These are phyloP conservation scores for Bombylius major DNA, from an alignment of 2,888 invertebrate genomes.

Conservation along the genomic window DNA sequence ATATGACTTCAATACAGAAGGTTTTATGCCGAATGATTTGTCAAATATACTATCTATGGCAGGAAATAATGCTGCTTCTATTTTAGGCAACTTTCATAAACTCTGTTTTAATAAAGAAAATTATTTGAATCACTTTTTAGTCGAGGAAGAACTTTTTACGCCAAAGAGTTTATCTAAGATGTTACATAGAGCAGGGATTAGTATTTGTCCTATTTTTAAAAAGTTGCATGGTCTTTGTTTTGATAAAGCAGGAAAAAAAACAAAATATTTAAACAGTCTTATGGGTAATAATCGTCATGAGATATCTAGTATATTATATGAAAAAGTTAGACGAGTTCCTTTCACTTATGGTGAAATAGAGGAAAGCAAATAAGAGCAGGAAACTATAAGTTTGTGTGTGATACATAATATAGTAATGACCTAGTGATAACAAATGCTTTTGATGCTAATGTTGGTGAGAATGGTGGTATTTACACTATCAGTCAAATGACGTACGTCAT, in stretches of 20 bases:
- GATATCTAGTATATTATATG: conserved; percentile 18
- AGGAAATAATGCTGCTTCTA: conserved; percentile 22
- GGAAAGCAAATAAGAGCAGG: too few relatives aligned
- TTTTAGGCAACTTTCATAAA: conserved; percentile 24
- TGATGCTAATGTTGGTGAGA: too few relatives aligned
- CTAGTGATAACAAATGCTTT: too few relatives aligned
- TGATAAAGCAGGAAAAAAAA: conserved; percentile 24
- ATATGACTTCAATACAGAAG: conserved; percentile 15
- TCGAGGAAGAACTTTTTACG: conserved; percentile 21
- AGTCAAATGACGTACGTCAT: too few relatives aligned
- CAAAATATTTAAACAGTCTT: conserved; percentile 23
- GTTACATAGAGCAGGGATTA: conserved; percentile 20
- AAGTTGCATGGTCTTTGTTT: conserved; percentile 23
- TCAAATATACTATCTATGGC: conserved; percentile 23
- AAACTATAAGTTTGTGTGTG: too few relatives aligned
- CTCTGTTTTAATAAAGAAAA: conserved; percentile 23
- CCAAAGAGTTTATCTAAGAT: conserved; percentile 18
- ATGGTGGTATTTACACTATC: too few relatives aligned
- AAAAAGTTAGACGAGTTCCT: conserved; percentile 15
- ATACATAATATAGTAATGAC: too few relatives aligned
- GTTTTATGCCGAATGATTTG: conserved; percentile 17
- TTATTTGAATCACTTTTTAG: conserved; percentile 22
- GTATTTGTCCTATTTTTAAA: conserved; percentile 18
- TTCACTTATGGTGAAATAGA: too few relatives aligned
- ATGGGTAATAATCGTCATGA: conserved; percentile 16